Conservation (phyloP, 2,888 invertebrate genomes). For the Zeuzera pyrina region DNA sequence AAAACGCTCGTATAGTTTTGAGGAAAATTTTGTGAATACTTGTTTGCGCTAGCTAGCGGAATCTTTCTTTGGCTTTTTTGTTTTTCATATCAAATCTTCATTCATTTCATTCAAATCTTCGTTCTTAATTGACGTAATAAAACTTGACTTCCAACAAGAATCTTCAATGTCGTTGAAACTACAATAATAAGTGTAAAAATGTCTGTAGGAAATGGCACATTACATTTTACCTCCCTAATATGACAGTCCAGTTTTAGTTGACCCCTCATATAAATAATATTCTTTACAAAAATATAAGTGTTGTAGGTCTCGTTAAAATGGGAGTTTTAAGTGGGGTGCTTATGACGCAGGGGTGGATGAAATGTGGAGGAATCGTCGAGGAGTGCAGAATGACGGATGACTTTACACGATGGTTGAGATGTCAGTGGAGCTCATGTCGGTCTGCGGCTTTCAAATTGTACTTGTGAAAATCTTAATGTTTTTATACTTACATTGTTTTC, state of each 20-base stretch:
- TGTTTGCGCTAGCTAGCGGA: too few relatives aligned
- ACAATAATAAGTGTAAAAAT: conserved; percentile 16
- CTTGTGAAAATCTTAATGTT: not conserved
- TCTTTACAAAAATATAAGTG: not conserved
- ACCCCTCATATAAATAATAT: conserved; percentile 8
- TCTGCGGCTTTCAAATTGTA: conserved; percentile 33
- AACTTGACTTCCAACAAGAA: not conserved
- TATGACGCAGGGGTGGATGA: conserved; percentile 41
- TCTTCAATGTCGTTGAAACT: not conserved
- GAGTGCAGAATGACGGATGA: conserved; percentile 64
- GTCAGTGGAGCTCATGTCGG: conserved; percentile 38
- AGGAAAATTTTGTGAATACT: too few relatives aligned
- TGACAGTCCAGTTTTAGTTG: conserved; percentile 17
- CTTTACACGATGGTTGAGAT: conserved; percentile 61
- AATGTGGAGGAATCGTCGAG: conserved; percentile 32
- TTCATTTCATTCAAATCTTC: conserved; percentile 4
- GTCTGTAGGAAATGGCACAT: conserved; percentile 61
- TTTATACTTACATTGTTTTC: too few relatives aligned
- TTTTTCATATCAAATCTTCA: not conserved
- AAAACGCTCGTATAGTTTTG: too few relatives aligned
- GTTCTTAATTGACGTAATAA: conserved; percentile 8
- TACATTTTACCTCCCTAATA: conserved; percentile 30
- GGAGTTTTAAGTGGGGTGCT: conserved; percentile 33
- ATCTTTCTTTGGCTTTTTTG: too few relatives aligned
- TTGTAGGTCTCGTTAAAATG: conserved; percentile 22